Percentiles rank a stretch among this genome's conserved stretches.
Evolutionary conservation across 2,888 invertebrate species (phyloP).

Genomic region (Apotomis turbidana): DNA sequence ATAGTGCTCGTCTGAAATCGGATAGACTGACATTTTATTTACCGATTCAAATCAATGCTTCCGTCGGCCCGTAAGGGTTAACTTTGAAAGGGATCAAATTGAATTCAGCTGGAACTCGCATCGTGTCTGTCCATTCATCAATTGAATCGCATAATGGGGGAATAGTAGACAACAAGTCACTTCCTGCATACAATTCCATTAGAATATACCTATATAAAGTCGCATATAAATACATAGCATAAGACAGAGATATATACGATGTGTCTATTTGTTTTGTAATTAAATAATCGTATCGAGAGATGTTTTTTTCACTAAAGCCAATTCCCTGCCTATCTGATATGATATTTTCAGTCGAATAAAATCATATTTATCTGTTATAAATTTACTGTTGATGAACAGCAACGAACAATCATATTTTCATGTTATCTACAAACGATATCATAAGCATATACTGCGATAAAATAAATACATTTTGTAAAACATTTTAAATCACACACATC

Average conservation of each 20-base stretch:
- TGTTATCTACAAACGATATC: not conserved
- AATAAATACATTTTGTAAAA: not conserved
- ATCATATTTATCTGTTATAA: not conserved
- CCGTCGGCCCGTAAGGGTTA: conserved; percentile 72
- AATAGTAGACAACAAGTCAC: conserved; percentile 73
- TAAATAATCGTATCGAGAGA: not conserved
- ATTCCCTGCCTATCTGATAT: conserved; percentile 13
- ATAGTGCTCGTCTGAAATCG: conserved; percentile 7
- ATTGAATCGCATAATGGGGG: conserved; percentile 74
- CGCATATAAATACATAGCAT: not conserved
- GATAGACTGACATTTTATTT: conserved; percentile 61
- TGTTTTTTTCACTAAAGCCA: not conserved
- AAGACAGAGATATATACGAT: not conserved
- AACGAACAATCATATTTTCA: conserved; percentile 10
- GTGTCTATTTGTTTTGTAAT: not conserved
- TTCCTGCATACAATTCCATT: conserved; percentile 58
- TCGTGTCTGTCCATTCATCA: conserved; percentile 76
- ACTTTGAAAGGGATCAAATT: conserved; percentile 76
- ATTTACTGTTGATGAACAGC: not conserved
- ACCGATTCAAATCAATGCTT: conserved; percentile 75
- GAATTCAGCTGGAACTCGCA: conserved; percentile 74
- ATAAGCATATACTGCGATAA: not conserved
- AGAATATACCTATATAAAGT: conserved; percentile 8
- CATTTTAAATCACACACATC: too few relatives aligned
- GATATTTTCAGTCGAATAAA: not conserved